A percentile compares a stretch with the other conserved stretches of the same genome.
These are phyloP conservation scores for Amorpha juglandis DNA, from an alignment of 2,888 invertebrate species.

Conservation along the genomic window DNA sequence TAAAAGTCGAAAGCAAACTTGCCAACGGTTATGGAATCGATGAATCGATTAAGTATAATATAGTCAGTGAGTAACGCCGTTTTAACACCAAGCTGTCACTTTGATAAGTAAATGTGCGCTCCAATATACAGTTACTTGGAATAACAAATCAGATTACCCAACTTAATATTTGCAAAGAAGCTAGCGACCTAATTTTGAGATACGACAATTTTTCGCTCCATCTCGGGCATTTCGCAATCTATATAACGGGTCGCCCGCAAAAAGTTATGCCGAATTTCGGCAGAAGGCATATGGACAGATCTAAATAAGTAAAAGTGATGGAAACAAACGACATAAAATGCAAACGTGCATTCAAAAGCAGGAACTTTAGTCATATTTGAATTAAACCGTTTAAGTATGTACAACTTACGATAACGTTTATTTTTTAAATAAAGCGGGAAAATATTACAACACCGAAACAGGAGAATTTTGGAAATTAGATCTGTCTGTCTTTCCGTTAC, in stretches of 20 bases:
- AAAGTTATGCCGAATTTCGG: too few relatives aligned
- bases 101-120: constrained; percentile 44
- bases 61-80: constrained; percentile 26
- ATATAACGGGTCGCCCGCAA: not conserved
- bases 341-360: too few relatives aligned
- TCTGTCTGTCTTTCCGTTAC: too few relatives aligned
- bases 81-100: constrained; percentile 26
- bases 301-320: too few relatives aligned
- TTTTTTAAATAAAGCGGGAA: too few relatives aligned
- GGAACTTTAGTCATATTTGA: too few relatives aligned
- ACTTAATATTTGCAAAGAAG: constrained; percentile 58
- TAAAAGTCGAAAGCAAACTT: too few relatives aligned
- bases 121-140: constrained; percentile 54
- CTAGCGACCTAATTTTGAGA: constrained; percentile 62
- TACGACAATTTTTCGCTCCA: constrained; percentile 41
- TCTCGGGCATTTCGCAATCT: constrained; percentile 16
- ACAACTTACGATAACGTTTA: too few relatives aligned
- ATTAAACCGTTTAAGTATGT: too few relatives aligned
- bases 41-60: constrained; percentile 13
- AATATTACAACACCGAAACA: too few relatives aligned
- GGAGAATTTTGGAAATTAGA: too few relatives aligned
- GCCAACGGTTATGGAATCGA: constrained; percentile 1
- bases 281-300: not conserved
- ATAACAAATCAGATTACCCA: constrained; percentile 64
- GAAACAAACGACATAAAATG: too few relatives aligned